A percentile compares a stretch with the other conserved stretches of the same genome.
phyloP scores from a whole-genome alignment of 1,140 invertebrate species.

The Anoplophora glabripennis region DNA sequence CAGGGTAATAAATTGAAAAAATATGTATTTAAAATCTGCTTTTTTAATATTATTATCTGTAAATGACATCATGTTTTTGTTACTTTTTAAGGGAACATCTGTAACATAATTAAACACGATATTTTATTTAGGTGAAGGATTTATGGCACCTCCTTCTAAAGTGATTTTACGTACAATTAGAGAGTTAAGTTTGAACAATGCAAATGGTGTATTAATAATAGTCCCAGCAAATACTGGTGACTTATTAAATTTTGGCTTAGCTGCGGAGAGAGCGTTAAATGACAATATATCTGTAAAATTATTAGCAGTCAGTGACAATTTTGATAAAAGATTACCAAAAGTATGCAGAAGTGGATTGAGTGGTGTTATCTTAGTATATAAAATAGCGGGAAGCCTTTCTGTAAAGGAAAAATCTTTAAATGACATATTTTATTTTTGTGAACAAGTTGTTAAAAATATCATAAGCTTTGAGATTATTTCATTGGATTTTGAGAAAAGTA shows the following conservation, averaged over 20 bases:
- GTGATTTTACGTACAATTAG: constrained; percentile 52
- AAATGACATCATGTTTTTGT: neutral
- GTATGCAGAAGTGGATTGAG: constrained; percentile 50
- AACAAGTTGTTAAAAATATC: constrained; percentile 35
- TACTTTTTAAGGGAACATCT: neutral
- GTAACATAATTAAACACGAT: no score
- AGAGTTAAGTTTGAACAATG: constrained; percentile 48
- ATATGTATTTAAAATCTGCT: neutral
- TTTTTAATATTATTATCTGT: constrained; percentile 1
- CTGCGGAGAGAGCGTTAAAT: constrained; percentile 41
- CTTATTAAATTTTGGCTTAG: constrained; percentile 44
- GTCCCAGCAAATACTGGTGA: constrained; percentile 36
- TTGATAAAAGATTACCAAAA: constrained; percentile 18
- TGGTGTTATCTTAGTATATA: constrained; percentile 61
- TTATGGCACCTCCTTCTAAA: constrained; percentile 55
- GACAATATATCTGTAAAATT: constrained; percentile 37
- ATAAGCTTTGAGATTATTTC: constrained; percentile 27
- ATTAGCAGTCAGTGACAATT: constrained; percentile 37
- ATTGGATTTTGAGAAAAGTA: neutral
- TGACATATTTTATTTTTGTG: constrained; percentile 47
- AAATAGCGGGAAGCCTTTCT: constrained; percentile 68
- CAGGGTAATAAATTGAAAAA: constrained; percentile 50
- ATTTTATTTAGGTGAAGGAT: constrained; percentile 35
- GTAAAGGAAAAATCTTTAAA: constrained; percentile 55
- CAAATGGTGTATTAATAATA: constrained; percentile 42